Evolutionary conservation across 2,113 vertebrate species (phyloP).

Genomic region (Glaucomys volans): DNA sequence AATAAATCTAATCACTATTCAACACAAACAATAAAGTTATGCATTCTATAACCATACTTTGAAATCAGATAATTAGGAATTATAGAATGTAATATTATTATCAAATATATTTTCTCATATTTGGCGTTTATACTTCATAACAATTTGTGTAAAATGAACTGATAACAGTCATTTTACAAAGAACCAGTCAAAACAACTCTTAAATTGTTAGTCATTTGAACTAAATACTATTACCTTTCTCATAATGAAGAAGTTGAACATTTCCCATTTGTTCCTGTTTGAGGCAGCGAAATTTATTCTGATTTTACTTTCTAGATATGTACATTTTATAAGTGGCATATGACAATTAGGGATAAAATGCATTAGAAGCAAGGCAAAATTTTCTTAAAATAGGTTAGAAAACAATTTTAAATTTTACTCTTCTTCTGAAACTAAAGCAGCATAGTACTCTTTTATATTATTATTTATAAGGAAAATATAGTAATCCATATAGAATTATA

Average conservation of each 20-base stretch:
- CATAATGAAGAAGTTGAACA: constrained; percentile 48
- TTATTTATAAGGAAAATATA: constrained; percentile 18
- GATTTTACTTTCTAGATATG: constrained; percentile 56
- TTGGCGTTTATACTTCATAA: neutral
- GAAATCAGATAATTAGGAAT: constrained; percentile 22
- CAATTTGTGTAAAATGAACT: constrained; percentile 52
- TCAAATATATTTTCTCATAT: constrained; percentile 1
- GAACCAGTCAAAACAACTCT: neutral
- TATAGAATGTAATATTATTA: neutral
- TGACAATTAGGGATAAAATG: constrained; percentile 72
- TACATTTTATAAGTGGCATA: constrained; percentile 54
- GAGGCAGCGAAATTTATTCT: constrained; percentile 68
- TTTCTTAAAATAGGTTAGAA: constrained; percentile 67
- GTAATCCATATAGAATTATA: constrained; percentile 39
- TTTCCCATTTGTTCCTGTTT: constrained; percentile 55
- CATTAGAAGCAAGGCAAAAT: constrained; percentile 53
- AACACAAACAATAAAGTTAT: constrained; percentile 29
- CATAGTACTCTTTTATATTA: constrained; percentile 48
- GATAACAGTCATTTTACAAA: constrained; percentile 45
- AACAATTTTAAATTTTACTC: neutral
- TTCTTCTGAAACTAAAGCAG: constrained; percentile 72
- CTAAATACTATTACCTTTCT: constrained; percentile 50
- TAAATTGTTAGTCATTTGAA: constrained; percentile 60
- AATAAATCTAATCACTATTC: constrained; percentile 47
- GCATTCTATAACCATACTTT: constrained; percentile 23